Evolutionary conservation across 2,797 vertebrate species (phyloP), one percentile per base, ranked within the genome.

Genomic region (Sebastes elongatus): DNA sequence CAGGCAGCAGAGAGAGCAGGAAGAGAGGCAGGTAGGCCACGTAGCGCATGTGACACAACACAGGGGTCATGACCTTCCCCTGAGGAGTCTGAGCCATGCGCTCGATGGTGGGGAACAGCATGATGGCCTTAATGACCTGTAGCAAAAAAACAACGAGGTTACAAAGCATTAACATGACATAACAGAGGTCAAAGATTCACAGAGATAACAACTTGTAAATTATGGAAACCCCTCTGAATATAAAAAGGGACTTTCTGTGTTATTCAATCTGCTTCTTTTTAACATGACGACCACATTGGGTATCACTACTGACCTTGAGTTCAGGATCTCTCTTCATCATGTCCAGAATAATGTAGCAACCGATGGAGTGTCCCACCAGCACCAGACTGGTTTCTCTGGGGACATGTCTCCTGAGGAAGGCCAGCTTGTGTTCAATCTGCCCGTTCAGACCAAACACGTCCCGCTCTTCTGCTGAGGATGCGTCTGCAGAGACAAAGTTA

Each of bases 31-130:
- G 92, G 89, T 99, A 98, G 8, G 96, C 83, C 9, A 88, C 7
- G 2, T 98, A 99, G 1, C 98, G 97, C 32, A 99, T 82, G 52
- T 94, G 95, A 92, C 97, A 98, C 67, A 99, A 73, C 61, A 98
- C 9, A 0, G 98, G 98, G 4, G 97, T 98, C 95, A 97, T 94
- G n/a, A 97, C 81, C 89, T 95, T 97, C 18, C 98, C 98, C 16
- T 96, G 97, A 0, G 98, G 98, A 1, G 95, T 95, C 90, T 94
- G 92, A 3, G 97, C 96, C 94, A 99, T 97, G 23, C 97, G 97
- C 82, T 99, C 98, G 2, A 99, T 99, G 0, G 98, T 98, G 1
- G 98, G 98, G 83, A 99, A 99, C 35, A 99, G 95, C 95, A 99
- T 91, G 85, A 98, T 83, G 0, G 97, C 94, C 90, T 97, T 98